phyloP scores from a whole-genome alignment of 2,113 vertebrate genomes.

The Hymenochirus boettgeri region DNA sequence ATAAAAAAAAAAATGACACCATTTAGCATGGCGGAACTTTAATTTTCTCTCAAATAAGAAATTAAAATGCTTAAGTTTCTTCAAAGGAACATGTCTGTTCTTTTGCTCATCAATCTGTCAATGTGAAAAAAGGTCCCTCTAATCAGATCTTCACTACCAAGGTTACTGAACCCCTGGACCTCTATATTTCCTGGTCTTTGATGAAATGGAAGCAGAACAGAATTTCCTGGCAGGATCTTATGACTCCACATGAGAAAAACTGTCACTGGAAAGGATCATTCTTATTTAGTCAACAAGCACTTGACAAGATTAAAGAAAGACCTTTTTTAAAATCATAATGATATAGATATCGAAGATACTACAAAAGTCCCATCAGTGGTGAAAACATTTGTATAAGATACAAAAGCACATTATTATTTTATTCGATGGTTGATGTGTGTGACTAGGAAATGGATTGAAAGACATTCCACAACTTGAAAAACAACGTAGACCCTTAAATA shows the following conservation, averaged over 20 bases:
- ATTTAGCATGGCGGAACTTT: too few relatives aligned
- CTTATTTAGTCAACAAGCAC: slow-evolving; percentile 7
- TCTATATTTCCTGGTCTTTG: slow-evolving; percentile 22
- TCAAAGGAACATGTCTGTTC: not conserved
- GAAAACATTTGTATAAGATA: too few relatives aligned
- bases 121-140: not conserved
- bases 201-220: slow-evolving; percentile 19
- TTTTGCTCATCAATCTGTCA: slow-evolving; percentile 9
- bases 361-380: too few relatives aligned
- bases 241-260: slow-evolving; percentile 23
- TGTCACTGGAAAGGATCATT: slow-evolving; percentile 24
- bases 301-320: not conserved
- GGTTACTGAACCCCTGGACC: not conserved
- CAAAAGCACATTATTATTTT: too few relatives aligned
- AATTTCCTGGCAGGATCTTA: slow-evolving; percentile 23
- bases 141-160: slow-evolving; percentile 20
- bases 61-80: not conserved
- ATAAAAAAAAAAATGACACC: too few relatives aligned
- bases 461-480: too few relatives aligned
- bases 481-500: too few relatives aligned
- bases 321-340: too few relatives aligned
- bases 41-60: too few relatives aligned
- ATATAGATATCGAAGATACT: too few relatives aligned
- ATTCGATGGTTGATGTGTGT: too few relatives aligned
- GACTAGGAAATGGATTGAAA: too few relatives aligned